Evolutionary conservation across 2,113 vertebrate genomes (phyloP), one percentile per base, ranked within the genome.

Genomic region (Periophthalmus modestus): DNA sequence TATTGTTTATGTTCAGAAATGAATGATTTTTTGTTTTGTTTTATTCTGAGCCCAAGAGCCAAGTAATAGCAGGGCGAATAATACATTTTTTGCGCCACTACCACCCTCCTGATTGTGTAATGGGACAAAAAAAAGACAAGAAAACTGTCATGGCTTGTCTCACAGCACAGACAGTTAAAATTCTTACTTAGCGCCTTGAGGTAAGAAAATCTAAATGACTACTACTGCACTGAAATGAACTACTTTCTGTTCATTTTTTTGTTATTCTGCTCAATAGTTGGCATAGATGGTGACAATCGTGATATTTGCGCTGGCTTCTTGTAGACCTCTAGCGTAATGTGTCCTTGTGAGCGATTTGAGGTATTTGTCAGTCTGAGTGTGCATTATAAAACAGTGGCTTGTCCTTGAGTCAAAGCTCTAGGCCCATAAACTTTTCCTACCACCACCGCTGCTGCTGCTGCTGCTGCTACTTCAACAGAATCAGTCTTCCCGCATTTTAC

Each of bases 401-500:
- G 72, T 78, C 73, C 67, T 80, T 66, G 69, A 82, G 67, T 83
- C 18, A 10, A 33, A 69, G 76, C 73, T 70, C 5, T 33, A 81
- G 79, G 78, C 66, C 72, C 77, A 63, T 85, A 73, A 61, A 76
- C 52, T 81, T 62, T 28, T 36, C 69, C 48, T 46, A 46, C 73
- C 52, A 2, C 52, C n/a, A 9, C 15, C 33, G 59, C 28, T 19
- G 59, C 59, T 34, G 12, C 43, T 47, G 19, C 15, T 61, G 59
- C 28, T 19, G 59, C 59, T 34, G 12, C 43, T 47, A 63, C 81
- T 74, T 67, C 62, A 57, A 58, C 50, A 58, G 70, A 86, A 77
- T 75, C 52, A 85, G 68, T 74, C 62, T 52, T 69, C 73, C 74
- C 52, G 69, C 12, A 78, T 79, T 68, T 65, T 71, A 66, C 79